A percentile compares a stretch with the other conserved stretches of the same genome.
Conservation (phyloP, 2,797 vertebrate species). For the Eulemur coronatus region DNA sequence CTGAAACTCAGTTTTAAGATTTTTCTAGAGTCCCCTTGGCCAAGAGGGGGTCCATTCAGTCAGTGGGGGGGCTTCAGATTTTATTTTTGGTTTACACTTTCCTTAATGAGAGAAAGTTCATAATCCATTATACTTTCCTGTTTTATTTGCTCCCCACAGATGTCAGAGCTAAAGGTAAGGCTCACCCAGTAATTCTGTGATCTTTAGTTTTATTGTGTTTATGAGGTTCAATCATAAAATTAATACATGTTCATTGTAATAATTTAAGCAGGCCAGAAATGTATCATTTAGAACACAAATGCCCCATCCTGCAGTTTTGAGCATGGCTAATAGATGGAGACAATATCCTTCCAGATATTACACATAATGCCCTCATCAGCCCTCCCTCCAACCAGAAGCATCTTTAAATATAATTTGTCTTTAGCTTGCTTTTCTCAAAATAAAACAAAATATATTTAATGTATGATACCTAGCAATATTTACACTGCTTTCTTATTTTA, state of each 20-base stretch:
- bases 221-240: background rate
- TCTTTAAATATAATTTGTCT: background rate
- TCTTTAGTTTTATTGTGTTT: background rate
- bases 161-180: background rate
- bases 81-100: no score
- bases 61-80: no score
- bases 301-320: background rate
- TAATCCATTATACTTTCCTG: background rate
- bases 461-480: background rate
- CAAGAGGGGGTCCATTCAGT: no score
- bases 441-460: background rate
- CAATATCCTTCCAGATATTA: background rate
- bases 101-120: background rate
- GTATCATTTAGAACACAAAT: background rate
- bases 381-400: background rate
- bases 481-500: background rate
- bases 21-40: no score
- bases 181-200: background rate
- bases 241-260: background rate
- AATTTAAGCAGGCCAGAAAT: no score
- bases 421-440: background rate
- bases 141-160: background rate
- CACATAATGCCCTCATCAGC: background rate
- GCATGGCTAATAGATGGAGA: background rate
- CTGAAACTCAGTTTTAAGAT: no score